phyloP scores from a whole-genome alignment of 1,140 invertebrate species.

The Zaprionus nigranus region DNA sequence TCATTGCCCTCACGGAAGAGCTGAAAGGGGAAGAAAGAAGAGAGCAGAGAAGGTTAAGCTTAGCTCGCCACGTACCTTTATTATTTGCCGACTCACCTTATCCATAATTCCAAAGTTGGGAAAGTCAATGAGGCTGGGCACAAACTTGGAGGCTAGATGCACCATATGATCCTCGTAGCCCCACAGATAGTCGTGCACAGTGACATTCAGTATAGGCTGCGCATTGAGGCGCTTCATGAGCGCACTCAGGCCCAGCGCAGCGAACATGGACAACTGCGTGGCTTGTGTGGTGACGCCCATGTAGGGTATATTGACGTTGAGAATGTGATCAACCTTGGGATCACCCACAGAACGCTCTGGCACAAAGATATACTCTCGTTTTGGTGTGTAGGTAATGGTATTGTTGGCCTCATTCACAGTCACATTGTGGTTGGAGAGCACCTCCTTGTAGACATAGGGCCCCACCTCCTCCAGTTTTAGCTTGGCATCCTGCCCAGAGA shows the following conservation, averaged over 20 bases:
- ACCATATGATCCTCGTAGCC: constrained; percentile 93
- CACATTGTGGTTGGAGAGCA: constrained; percentile 88
- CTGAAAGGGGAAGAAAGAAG: constrained; percentile 66
- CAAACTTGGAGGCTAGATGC: constrained; percentile 87
- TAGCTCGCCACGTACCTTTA: constrained; percentile 14
- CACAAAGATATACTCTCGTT: constrained; percentile 87
- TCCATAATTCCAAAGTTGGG: constrained; percentile 92
- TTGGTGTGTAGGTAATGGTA: constrained; percentile 91
- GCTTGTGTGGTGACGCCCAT: constrained; percentile 86
- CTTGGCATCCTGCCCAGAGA: constrained; percentile 88
- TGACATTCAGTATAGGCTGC: constrained; percentile 89
- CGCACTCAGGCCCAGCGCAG: constrained; percentile 86
- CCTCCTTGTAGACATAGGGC: constrained; percentile 94
- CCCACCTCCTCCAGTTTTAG: constrained; percentile 91
- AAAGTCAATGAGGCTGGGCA: constrained; percentile 91
- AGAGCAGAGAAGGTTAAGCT: neutral
- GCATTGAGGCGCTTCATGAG: constrained; percentile 87
- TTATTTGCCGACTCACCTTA: constrained; percentile 86
- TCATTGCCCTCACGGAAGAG: constrained; percentile 87
- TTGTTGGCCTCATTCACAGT: constrained; percentile 89
- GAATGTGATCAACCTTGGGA: constrained; percentile 87
- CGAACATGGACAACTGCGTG: constrained; percentile 65
- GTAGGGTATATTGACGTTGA: constrained; percentile 91
- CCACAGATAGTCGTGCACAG: constrained; percentile 92
- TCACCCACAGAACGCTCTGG: constrained; percentile 89